Conservation (phyloP, 2,797 vertebrate species). For the Bradypodion ventrale region DNA sequence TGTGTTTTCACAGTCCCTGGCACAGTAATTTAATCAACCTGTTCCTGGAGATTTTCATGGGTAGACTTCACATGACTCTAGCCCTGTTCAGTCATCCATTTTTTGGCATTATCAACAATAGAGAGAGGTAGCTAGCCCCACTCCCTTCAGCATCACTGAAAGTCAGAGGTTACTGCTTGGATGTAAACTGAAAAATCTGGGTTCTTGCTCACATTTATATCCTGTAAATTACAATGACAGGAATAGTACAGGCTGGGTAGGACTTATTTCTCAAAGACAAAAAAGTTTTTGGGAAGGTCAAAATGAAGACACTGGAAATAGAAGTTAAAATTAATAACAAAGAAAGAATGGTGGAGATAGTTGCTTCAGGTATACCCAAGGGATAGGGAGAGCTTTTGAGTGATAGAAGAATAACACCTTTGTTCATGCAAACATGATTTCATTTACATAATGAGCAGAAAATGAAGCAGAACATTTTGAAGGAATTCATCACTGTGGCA, state of each 20-base stretch:
- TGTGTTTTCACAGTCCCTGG: background rate
- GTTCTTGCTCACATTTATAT: too few relatives aligned
- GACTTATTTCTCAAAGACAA: background rate
- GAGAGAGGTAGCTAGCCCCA: too few relatives aligned
- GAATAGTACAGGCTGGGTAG: too few relatives aligned
- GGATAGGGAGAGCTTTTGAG: background rate
- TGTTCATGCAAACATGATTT: conserved; percentile 32
- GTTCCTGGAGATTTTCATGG: background rate
- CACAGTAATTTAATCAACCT: background rate
- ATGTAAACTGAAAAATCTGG: too few relatives aligned
- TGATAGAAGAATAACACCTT: background rate
- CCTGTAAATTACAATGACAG: too few relatives aligned
- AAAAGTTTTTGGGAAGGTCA: background rate
- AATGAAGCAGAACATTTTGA: conserved; percentile 32
- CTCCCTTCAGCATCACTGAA: too few relatives aligned
- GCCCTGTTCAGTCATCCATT: too few relatives aligned
- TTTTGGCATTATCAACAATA: too few relatives aligned
- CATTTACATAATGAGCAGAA: conserved; percentile 40
- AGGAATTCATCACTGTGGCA: conserved; percentile 39
- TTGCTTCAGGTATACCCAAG: background rate
- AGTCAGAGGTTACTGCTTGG: too few relatives aligned
- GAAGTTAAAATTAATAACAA: background rate
- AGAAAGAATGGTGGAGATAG: background rate
- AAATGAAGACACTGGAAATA: background rate
- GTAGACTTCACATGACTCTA: background rate